These are phyloP conservation scores for Drosophila emarginata DNA, from an alignment of 2,888 invertebrate genomes.

Conservation along the genomic window DNA sequence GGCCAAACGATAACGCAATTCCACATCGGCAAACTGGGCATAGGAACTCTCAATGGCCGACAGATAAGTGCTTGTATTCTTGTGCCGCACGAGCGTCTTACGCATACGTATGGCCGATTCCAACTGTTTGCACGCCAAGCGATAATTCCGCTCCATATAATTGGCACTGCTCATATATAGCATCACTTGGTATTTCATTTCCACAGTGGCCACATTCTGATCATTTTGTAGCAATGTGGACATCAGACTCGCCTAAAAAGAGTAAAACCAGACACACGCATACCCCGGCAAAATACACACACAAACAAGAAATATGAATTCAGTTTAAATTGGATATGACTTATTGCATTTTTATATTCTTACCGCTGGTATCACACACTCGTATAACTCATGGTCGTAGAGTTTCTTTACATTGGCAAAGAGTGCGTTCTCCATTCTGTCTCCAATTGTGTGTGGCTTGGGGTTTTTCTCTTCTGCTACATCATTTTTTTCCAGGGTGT, in stretches of 20 bases:
- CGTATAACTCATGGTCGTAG: slow-evolving; percentile 88
- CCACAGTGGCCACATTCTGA: slow-evolving; percentile 82
- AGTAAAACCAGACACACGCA: too few species aligned
- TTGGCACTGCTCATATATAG: slow-evolving; percentile 88
- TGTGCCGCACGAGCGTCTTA: slow-evolving; percentile 74
- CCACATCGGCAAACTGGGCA: slow-evolving; percentile 84
- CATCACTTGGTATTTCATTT: slow-evolving; percentile 87
- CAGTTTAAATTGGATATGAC: background rate
- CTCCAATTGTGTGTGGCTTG: background rate
- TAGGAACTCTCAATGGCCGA: slow-evolving; percentile 73
- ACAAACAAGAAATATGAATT: background rate
- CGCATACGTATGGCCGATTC: slow-evolving; percentile 83
- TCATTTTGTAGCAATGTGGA: slow-evolving; percentile 87
- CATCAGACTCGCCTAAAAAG: slow-evolving; percentile 85
- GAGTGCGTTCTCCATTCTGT: slow-evolving; percentile 84
- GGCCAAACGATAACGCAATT: slow-evolving; percentile 89
- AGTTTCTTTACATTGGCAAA: slow-evolving; percentile 88
- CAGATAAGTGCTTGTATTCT: slow-evolving; percentile 57
- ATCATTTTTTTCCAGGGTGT: background rate
- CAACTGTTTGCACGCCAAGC: slow-evolving; percentile 86
- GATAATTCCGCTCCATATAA: slow-evolving; percentile 86
- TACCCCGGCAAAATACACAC: too few species aligned
- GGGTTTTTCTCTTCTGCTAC: background rate
- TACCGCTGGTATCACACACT: slow-evolving; percentile 88
- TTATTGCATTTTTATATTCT: slow-evolving; percentile 61